Evolutionary conservation across 2,797 vertebrate genomes (phyloP).

Genomic region (Dendrocincla tyrannina): DNA sequence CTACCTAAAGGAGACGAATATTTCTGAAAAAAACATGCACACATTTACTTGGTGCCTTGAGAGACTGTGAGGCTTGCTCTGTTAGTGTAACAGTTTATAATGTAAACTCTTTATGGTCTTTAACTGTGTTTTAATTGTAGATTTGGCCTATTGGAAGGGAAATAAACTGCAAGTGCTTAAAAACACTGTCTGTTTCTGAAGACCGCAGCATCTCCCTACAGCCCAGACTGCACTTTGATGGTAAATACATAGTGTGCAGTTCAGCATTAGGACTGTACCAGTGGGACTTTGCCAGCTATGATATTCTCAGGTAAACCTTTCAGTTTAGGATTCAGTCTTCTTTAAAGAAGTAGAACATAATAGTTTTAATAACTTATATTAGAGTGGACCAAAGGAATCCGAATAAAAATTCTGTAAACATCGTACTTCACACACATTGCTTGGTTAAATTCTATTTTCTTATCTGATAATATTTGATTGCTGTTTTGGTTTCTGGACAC

Average conservation of each 20-base stretch:
- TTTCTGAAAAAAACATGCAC: neutral
- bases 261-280: constrained; percentile 96
- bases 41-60: neutral
- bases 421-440: neutral
- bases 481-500: neutral
- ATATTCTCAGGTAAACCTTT: constrained; percentile 89
- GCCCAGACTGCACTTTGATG: constrained; percentile 96
- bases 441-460: neutral
- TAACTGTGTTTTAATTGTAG: constrained; percentile 73
- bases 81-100: neutral
- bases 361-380: neutral
- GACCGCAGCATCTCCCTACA: constrained; percentile 95
- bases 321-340: neutral
- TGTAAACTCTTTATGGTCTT: neutral
- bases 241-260: constrained; percentile 94
- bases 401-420: neutral
- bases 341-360: neutral
- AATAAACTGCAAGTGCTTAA: constrained; percentile 97
- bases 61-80: neutral
- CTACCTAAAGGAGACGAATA: neutral
- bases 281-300: constrained; percentile 98
- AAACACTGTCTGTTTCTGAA: constrained; percentile 93
- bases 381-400: neutral
- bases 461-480: neutral
- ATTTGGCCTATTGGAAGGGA: constrained; percentile 98